Evolutionary conservation across 2,888 invertebrate species (phyloP).

Genomic region (Drosophila infuscata): DNA sequence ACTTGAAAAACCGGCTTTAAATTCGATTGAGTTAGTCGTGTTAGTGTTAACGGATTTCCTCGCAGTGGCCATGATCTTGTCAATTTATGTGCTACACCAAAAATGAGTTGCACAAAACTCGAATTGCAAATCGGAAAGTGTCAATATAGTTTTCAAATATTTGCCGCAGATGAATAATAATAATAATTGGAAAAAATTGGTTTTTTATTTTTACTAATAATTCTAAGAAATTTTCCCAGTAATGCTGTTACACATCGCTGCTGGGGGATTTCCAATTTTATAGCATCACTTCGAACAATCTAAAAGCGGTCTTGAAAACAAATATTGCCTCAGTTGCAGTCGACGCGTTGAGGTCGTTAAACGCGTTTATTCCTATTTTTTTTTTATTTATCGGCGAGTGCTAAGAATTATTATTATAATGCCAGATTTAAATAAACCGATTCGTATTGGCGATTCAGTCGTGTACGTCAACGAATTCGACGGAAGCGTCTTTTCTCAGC

Average conservation of each 20-base stretch:
- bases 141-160: neutral
- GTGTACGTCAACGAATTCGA: neutral
- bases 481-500: rapidly evolving
- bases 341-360: neutral
- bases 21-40: neutral
- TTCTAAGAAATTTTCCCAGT: neutral
- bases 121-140: neutral
- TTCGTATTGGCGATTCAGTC: neutral
- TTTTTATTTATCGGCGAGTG: neutral
- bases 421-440: neutral
- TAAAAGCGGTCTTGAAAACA: constrained; percentile 2
- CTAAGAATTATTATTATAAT: neutral
- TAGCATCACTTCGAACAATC: neutral
- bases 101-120: neutral
- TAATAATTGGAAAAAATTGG: neutral
- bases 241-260: neutral
- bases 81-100: neutral
- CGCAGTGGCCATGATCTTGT: neutral
- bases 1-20: neutral
- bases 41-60: neutral
- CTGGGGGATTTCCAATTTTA: constrained; percentile 8
- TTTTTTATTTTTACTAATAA: neutral
- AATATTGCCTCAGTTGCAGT: constrained; percentile 12
- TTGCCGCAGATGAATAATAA: neutral
- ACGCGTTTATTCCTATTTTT: neutral